Evolutionary conservation across 1,140 invertebrate genomes (phyloP).

Genomic region (Batillaria attramentaria): DNA sequence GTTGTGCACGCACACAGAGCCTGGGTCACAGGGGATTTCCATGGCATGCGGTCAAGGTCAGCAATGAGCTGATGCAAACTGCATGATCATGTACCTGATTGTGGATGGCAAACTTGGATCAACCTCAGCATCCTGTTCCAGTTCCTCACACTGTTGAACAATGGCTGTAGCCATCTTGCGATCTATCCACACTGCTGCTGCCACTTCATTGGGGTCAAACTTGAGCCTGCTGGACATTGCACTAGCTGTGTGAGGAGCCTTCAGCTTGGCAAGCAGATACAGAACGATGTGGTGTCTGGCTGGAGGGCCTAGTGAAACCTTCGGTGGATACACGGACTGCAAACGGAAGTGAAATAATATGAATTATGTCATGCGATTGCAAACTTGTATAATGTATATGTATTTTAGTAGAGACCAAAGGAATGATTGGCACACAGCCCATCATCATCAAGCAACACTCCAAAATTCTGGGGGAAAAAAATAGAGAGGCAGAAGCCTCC

Average conservation of each 20-base stretch:
- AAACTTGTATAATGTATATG: too few species aligned
- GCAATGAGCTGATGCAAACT: too few species aligned
- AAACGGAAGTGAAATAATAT: slow-evolving; percentile 18
- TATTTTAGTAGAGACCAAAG: too few species aligned
- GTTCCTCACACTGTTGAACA: slow-evolving; percentile 42
- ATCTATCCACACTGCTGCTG: slow-evolving; percentile 49
- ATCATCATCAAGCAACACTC: too few species aligned
- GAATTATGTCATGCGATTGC: too few species aligned
- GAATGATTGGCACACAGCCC: too few species aligned
- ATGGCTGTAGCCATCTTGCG: slow-evolving; percentile 39
- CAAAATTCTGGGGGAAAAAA: too few species aligned
- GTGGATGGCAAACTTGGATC: slow-evolving; percentile 25
- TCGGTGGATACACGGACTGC: slow-evolving; percentile 66
- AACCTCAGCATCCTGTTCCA: not conserved
- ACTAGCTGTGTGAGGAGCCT: slow-evolving; percentile 39
- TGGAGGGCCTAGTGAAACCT: slow-evolving; percentile 61
- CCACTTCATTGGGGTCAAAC: slow-evolving; percentile 49
- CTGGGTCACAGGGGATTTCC: too few species aligned
- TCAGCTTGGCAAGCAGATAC: slow-evolving; percentile 60
- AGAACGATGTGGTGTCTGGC: slow-evolving; percentile 69
- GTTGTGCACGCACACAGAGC: too few species aligned
- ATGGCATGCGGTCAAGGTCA: too few species aligned
- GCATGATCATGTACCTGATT: too few species aligned
- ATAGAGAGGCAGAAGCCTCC: too few species aligned
- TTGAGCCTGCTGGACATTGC: slow-evolving; percentile 41